A percentile compares a stretch with the other conserved stretches of the same genome.
Evolutionary conservation across 2,797 vertebrate genomes (phyloP).

Genomic region (Picus viridis): DNA sequence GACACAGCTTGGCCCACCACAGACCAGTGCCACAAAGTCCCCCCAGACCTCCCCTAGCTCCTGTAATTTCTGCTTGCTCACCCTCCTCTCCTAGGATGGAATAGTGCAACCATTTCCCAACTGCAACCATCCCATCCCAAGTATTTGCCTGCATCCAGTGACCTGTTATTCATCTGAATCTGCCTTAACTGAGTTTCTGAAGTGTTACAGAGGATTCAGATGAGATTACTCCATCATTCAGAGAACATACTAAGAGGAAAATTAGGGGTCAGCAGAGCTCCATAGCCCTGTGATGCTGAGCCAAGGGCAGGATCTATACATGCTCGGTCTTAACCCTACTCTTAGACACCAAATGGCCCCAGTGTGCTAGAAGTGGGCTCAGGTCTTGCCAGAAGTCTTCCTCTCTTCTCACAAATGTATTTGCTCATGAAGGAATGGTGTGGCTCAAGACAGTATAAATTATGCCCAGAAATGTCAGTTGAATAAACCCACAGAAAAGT

Average conservation of each 20-base stretch:
- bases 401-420: background rate
- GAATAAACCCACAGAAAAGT: background rate
- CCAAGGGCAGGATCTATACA: background rate
- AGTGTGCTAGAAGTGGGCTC: background rate
- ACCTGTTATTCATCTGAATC: background rate
- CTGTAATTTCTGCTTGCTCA: background rate
- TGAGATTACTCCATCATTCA: rapidly evolving
- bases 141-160: background rate
- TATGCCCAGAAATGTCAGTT: no score
- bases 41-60: background rate
- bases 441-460: background rate
- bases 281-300: rapidly evolving
- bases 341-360: background rate
- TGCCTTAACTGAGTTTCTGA: background rate
- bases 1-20: background rate
- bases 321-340: background rate
- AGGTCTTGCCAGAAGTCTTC: background rate
- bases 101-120: background rate
- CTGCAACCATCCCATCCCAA: background rate
- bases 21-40: rapidly evolving
- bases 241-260: background rate
- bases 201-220: no score
- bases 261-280: background rate
- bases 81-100: background rate
- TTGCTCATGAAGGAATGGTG: background rate